A percentile compares a stretch with the other conserved stretches of the same genome.
Evolutionary conservation across 1,140 invertebrate species (phyloP).

Genomic region (Orchestia grillus): DNA sequence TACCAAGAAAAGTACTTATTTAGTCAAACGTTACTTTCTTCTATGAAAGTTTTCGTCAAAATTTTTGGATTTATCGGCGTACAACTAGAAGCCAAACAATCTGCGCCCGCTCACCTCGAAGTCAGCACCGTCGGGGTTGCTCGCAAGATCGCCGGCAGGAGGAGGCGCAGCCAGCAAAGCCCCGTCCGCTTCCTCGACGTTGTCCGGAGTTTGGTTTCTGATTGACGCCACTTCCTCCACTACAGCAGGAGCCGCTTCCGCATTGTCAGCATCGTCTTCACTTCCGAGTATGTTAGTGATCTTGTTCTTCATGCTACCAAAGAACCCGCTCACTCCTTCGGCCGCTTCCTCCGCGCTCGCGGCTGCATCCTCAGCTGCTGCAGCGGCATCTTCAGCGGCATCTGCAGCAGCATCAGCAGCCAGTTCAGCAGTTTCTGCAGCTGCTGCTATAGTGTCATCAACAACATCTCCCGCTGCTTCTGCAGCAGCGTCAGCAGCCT

Average conservation of each 20-base stretch:
- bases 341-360: constrained; percentile 14
- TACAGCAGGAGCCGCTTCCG: background rate
- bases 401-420: constrained; percentile 27
- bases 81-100: background rate
- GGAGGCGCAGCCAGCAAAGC: background rate
- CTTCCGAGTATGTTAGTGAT: background rate
- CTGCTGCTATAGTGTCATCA: background rate
- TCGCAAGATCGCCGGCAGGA: background rate
- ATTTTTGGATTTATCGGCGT: background rate
- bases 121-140: constrained; percentile 29
- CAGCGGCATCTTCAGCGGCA: constrained; percentile 14
- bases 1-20: no score
- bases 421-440: background rate
- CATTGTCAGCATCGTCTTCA: constrained; percentile 14
- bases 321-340: background rate
- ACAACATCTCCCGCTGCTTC: background rate
- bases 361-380: constrained; percentile 37
- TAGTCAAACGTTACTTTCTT: background rate
- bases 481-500: background rate
- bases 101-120: constrained; percentile 4
- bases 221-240: background rate
- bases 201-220: no score
- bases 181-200: background rate
- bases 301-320: background rate
- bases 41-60: background rate